A percentile compares a stretch with the other conserved stretches of the same genome.
phyloP scores from a whole-genome alignment of 2,888 invertebrate genomes.

The Clitarchus hookeri region DNA sequence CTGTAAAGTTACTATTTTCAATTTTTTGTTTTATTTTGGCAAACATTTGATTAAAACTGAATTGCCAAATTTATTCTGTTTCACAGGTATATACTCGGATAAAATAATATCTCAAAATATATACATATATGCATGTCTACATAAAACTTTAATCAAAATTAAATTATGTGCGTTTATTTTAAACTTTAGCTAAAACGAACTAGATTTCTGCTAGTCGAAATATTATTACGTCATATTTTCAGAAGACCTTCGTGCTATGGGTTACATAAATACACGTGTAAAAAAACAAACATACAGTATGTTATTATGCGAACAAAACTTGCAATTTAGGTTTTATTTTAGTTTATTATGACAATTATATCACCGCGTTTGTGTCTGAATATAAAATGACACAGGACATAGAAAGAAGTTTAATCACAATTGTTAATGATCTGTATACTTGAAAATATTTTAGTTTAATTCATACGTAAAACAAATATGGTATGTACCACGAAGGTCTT shows the following conservation, averaged over 20 bases:
- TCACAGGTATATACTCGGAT: neutral
- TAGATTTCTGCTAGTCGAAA: neutral
- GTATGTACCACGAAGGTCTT: neutral
- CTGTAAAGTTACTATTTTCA: neutral
- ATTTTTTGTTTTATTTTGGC: neutral
- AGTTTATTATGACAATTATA: too few species aligned
- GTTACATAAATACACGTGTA: neutral
- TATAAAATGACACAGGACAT: too few species aligned
- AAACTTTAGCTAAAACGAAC: neutral
- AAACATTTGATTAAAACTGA: neutral
- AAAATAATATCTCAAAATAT: conserved; percentile 2
- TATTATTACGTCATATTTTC: neutral
- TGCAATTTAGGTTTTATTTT: too few species aligned
- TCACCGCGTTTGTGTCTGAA: too few species aligned
- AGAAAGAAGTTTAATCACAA: too few species aligned
- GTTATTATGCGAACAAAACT: too few species aligned
- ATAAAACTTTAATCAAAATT: neutral
- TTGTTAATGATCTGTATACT: too few species aligned
- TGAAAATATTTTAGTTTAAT: too few species aligned
- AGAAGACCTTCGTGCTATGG: neutral
- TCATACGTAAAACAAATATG: neutral
- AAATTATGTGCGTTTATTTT: conserved; percentile 11
- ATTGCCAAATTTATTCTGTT: neutral
- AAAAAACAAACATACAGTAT: too few species aligned
- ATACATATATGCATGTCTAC: conserved; percentile 5